Base-by-base conservation (phyloP, 1,140 invertebrate genomes). In the Chelonus insularis region DNA sequence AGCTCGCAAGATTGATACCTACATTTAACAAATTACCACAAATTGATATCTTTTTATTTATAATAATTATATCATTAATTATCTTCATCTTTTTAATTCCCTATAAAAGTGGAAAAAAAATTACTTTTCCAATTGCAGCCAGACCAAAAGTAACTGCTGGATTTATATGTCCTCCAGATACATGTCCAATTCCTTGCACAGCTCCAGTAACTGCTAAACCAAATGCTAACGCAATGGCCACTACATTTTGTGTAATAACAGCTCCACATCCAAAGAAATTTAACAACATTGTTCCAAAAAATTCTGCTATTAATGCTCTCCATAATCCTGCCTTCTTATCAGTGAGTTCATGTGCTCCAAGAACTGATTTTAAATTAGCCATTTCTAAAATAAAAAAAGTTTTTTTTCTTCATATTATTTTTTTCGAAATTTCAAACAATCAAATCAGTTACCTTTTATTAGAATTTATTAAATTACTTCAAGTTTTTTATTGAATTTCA, bases 151-250 rank as follows among this genome's bases (percentile, higher is more conserved):
- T 95, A 9, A 96, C 93, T 0, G 94, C 94, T 0, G 94, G 94
- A 84, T 97, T 97, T 43, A 97, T 85, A 74, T 96, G 94, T 20
- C 91, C 93, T 0, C 95, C 95, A 52, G 91, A 94, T 21, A 96
- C 84, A 75, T 96, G 93, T 2, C 91, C 93, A 57, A 97, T 86
- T 16, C 87, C 88, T 79, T 90, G 91, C 20, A 92, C 88, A 58
- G 87, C 84, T 54, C 90, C 89, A 65, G 91, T 94, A 37, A 97
- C 89, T 0, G 87, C 84, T 36, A 97, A 82, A 59, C 95, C 95
- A 75, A 97, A 97, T 2, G 91, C 86, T 5, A 98, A 81, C 0
- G 91, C 84, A 66, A 96, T 93, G 61, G 92, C 88, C 1, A 93
- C 87, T 20, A 91, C 82, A 72, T 86, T 83, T 1, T 79, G 80